A percentile compares a stretch with the other conserved stretches of the same genome.
phyloP scores from a whole-genome alignment of 2,113 vertebrate genomes.

The Candoia aspera region DNA sequence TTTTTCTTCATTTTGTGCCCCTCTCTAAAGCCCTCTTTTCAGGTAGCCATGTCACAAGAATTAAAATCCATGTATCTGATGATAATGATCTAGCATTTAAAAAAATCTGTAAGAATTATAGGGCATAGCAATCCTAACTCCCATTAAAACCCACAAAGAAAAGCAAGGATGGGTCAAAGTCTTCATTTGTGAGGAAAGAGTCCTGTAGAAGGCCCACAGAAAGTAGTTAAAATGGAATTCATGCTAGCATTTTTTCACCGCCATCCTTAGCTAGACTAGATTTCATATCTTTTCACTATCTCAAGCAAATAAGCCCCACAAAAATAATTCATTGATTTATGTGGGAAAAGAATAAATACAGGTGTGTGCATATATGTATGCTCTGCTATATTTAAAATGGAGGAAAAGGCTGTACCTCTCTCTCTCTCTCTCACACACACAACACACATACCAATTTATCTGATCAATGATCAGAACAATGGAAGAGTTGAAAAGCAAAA shows the following conservation, averaged over 20 bases:
- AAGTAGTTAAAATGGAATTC: neutral
- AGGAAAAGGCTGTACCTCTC: neutral
- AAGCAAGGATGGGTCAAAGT: neutral
- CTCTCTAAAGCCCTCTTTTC: neutral
- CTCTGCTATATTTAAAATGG: neutral
- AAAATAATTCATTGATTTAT: neutral
- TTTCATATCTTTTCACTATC: neutral
- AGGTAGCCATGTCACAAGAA: neutral
- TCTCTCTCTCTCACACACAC: neutral
- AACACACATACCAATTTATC: neutral
- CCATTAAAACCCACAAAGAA: neutral
- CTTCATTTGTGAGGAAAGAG: neutral
- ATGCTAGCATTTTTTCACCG: neutral
- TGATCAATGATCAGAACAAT: neutral
- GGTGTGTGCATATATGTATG: neutral
- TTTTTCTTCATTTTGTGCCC: neutral
- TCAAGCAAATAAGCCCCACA: neutral
- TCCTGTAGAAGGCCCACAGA: neutral
- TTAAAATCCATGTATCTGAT: neutral
- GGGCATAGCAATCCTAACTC: too few species aligned
- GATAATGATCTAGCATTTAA: neutral
- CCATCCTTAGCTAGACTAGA: neutral
- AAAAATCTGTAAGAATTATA: neutral
- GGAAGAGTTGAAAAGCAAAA: neutral
- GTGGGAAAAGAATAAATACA: neutral